Conservation (phyloP, 2,888 invertebrate genomes). For the Aplocera efformata region DNA sequence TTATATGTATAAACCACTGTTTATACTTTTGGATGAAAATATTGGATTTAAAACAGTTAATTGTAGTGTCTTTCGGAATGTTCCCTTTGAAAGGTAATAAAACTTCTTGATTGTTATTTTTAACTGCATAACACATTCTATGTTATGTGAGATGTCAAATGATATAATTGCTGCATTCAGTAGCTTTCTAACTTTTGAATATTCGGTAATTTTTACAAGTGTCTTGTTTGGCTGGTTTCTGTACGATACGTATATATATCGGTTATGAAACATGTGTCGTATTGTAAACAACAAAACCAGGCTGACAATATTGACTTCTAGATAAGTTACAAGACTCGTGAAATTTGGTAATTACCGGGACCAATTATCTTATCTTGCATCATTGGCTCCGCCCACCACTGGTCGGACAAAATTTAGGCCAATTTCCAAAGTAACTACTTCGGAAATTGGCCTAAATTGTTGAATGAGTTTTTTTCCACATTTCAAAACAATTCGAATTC, state of each 20-base stretch:
- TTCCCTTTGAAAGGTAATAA: conserved; percentile 59
- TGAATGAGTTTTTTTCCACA: too few relatives aligned
- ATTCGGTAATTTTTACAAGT: conserved; percentile 32
- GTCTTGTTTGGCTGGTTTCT: conserved; percentile 36
- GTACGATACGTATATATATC: conserved; percentile 30
- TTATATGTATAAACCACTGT: too few relatives aligned
- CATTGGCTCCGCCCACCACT: conserved; percentile 57
- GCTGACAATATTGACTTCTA: conserved; percentile 66
- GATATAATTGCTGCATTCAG: conserved; percentile 1
- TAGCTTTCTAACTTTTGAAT: conserved; percentile 32
- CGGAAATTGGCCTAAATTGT: too few relatives aligned
- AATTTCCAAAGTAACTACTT: conserved; percentile 26
- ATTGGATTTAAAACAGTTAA: conserved; percentile 41
- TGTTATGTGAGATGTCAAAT: conserved; percentile 25
- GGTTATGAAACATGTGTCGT: conserved; percentile 58
- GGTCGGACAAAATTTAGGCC: conserved; percentile 26
- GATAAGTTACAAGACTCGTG: conserved; percentile 66
- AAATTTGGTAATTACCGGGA: conserved; percentile 72
- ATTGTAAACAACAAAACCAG: conserved; percentile 57
- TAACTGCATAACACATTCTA: conserved; percentile 57
- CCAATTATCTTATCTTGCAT: conserved; percentile 66
- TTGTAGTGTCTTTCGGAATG: conserved; percentile 54
- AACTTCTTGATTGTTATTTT: conserved; percentile 61
- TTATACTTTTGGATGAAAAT: not conserved
- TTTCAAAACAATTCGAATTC: too few relatives aligned